Evolutionary conservation across 2,888 invertebrate genomes (phyloP).

Genomic region (Odiellus spinosus): DNA sequence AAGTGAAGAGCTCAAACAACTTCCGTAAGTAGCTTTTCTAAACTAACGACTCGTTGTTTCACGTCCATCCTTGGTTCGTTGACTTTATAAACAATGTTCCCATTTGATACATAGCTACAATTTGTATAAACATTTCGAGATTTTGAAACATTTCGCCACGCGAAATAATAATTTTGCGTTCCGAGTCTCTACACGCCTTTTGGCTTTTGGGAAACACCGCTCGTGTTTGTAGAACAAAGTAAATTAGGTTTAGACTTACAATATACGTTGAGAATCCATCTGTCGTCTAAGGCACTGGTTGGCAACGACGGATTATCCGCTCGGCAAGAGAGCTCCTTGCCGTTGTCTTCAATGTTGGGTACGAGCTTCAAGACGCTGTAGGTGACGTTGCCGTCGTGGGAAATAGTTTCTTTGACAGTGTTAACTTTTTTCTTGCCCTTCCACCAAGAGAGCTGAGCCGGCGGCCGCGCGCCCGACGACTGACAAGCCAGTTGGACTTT

Average conservation of each 20-base stretch:
- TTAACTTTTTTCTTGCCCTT: conserved; percentile 18
- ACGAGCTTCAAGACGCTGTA: conserved; percentile 19
- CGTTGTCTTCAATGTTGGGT: conserved; percentile 22
- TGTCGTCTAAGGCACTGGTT: conserved; percentile 22
- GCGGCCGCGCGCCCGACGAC: conserved; percentile 19
- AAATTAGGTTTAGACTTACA: conserved; percentile 22
- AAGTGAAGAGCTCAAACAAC: no score
- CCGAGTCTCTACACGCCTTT: no score
- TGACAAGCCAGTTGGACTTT: conserved; percentile 19
- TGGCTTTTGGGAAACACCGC: no score
- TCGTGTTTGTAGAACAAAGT: no score
- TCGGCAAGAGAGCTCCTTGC: conserved; percentile 22
- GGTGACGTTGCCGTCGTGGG: conserved; percentile 21
- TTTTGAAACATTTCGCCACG: no score
- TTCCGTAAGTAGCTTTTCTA: no score
- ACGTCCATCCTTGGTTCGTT: no score
- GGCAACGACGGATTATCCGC: conserved; percentile 22
- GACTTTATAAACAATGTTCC: no score
- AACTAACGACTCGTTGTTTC: no score
- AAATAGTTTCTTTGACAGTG: conserved; percentile 15
- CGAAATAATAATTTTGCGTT: no score
- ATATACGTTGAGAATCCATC: conserved; percentile 21
- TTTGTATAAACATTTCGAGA: no score
- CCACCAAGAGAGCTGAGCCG: conserved; percentile 20
- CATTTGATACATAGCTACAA: no score